Conservation (phyloP, 2,888 invertebrate genomes). For the Amiota mariae region DNA sequence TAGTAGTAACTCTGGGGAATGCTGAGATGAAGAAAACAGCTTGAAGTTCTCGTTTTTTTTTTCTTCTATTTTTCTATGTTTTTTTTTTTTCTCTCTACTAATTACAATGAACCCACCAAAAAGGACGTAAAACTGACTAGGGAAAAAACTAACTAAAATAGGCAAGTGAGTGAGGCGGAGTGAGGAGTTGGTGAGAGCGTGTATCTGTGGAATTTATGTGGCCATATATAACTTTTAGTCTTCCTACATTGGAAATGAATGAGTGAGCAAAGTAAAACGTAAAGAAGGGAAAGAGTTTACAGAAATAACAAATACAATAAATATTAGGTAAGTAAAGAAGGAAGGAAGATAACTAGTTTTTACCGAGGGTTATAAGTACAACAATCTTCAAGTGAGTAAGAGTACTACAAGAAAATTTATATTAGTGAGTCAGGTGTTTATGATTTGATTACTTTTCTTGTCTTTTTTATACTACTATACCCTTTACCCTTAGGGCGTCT, state of each 20-base stretch:
- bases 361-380: background rate
- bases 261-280: too few relatives aligned
- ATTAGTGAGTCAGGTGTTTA: slow-evolving; percentile 2
- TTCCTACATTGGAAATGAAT: too few relatives aligned
- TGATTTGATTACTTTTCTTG: slow-evolving; percentile 2
- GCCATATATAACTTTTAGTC: background rate
- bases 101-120: too few relatives aligned
- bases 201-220: slow-evolving; percentile 17
- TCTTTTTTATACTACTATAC: background rate
- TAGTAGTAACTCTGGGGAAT: too few relatives aligned
- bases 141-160: background rate
- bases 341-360: background rate
- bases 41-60: background rate
- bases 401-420: background rate
- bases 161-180: background rate
- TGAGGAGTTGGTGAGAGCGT: too few relatives aligned
- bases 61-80: background rate
- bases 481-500: too few relatives aligned
- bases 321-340: background rate
- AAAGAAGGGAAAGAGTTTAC: background rate
- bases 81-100: too few relatives aligned
- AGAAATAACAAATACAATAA: background rate
- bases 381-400: background rate
- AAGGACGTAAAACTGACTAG: background rate
- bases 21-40: slow-evolving; percentile 1